A percentile compares a stretch with the other conserved stretches of the same genome.
These are phyloP conservation scores for Thumatha senex DNA, from an alignment of 2,888 invertebrate species.

Conservation along the genomic window DNA sequence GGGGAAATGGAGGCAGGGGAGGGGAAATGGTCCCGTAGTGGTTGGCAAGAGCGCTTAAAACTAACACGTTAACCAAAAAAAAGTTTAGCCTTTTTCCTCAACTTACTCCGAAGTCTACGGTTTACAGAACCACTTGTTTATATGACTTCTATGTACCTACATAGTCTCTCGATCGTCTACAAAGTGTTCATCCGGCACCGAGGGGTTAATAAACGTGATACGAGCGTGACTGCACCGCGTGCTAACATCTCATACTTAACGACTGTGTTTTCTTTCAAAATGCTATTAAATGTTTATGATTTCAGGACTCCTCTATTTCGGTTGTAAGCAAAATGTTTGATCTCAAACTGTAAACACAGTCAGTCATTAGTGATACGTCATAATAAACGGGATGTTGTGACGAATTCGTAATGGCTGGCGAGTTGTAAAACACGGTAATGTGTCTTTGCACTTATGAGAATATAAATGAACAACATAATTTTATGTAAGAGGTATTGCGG, in stretches of 20 bases:
- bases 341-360: constrained; percentile 36
- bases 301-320: constrained; percentile 35
- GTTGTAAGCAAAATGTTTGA: constrained; percentile 34
- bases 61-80: no score
- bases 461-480: constrained; percentile 11
- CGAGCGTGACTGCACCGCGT: constrained; percentile 40
- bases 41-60: no score
- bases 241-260: constrained; percentile 49
- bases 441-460: constrained; percentile 24
- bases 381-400: constrained; percentile 42
- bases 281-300: constrained; percentile 38
- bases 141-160: no score
- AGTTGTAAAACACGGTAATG: constrained; percentile 24
- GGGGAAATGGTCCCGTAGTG: no score
- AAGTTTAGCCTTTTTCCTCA: no score
- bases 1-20: no score
- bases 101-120: no score
- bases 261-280: constrained; percentile 48
- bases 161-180: neutral
- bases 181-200: neutral
- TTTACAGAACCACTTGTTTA: no score
- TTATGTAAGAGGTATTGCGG: neutral
- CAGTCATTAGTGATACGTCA: constrained; percentile 40
- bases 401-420: constrained; percentile 28
- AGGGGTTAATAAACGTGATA: constrained; percentile 41